Evolutionary conservation across 2,113 vertebrate species (phyloP), one percentile per base, ranked within the genome.

Genomic region (Oreamnos americanus): DNA sequence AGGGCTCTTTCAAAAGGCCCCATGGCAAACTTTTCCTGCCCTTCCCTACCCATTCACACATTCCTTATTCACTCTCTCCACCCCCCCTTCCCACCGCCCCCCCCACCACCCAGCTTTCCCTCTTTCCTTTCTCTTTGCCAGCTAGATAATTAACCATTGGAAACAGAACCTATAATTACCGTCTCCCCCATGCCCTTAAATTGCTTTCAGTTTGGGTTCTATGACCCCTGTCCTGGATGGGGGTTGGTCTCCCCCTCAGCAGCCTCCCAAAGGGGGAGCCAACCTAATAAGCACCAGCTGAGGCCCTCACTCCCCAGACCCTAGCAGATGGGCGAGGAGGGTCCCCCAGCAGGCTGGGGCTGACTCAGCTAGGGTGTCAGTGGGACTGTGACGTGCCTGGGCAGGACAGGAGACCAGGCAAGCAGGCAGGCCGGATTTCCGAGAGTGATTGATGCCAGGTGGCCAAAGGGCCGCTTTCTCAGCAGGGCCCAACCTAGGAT

Each of bases 91-190:
- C 43, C 5, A n/a, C n/a, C n/a, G n/a, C 2, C 58, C 28, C 17
- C 62, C 12, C 25, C 26, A 47, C n/a, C 17, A 6, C 30, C 58
- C 64, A 94, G 92, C 47, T 87, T 97, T 92, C 85, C 71, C 64
- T 45, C 85, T 90, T 97, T 85, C 51, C 45, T 89, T 97, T 98
- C 93, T 94, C 88, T 79, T 95, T 96, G 89, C 85, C 94, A 96
- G 67, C 78, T 96, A 82, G 71, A 83, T 96, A 98, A 98, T 92
- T 91, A 97, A 62, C 87, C 87, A 96, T 36, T 97, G 81, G 81
- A 98, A 97, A 98, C 79, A 97, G 62, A 96, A 93, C 79, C 87
- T 95, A 47, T 86, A 97, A 97, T 97, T 93, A 96, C 49, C 84
- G 6, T 51, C 74, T 95, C 79, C 78, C 86, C 62, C 67, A 45